These are phyloP conservation scores for Promerops cafer DNA, from an alignment of 2,113 vertebrate genomes.

Conservation along the genomic window DNA sequence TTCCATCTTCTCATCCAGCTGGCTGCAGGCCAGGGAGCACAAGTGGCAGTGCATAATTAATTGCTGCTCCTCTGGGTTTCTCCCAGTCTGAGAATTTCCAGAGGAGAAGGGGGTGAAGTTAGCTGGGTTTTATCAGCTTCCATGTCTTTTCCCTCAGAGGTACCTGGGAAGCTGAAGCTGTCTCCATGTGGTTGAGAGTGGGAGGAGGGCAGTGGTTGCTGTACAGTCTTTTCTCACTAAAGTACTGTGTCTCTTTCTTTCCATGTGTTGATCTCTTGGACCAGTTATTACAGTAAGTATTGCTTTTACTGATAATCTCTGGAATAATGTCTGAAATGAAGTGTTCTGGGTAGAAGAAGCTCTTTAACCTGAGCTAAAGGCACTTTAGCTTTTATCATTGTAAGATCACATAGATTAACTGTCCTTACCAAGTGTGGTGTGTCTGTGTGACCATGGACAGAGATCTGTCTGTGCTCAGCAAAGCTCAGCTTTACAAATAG, in stretches of 20 bases:
- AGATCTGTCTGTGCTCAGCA: background rate
- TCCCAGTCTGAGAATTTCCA: constrained; percentile 7
- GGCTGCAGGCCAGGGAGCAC: constrained; percentile 1
- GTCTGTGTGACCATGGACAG: background rate
- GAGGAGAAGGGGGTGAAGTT: background rate
- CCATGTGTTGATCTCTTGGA: constrained; percentile 64
- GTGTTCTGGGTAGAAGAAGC: background rate
- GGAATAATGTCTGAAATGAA: background rate
- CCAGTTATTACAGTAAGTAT: constrained; percentile 84
- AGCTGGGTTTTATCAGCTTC: background rate
- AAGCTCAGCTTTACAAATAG: background rate
- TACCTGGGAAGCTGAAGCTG: background rate
- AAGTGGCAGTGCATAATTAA: constrained; percentile 46
- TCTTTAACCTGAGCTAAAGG: background rate
- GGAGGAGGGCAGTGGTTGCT: background rate
- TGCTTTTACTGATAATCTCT: background rate
- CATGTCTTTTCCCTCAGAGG: background rate
- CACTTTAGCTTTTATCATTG: background rate
- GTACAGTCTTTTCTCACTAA: constrained; percentile 40
- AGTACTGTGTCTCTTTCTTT: constrained; percentile 67
- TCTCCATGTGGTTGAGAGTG: background rate
- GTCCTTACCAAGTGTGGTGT: background rate
- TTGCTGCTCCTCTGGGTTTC: constrained; percentile 35
- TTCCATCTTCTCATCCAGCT: constrained; percentile 19
- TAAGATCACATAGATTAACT: background rate